Percentiles rank a stretch among this genome's conserved stretches.
These are phyloP conservation scores for Archaeoteleia sp. DNA, from an alignment of 2,888 invertebrate genomes.

Conservation along the genomic window DNA sequence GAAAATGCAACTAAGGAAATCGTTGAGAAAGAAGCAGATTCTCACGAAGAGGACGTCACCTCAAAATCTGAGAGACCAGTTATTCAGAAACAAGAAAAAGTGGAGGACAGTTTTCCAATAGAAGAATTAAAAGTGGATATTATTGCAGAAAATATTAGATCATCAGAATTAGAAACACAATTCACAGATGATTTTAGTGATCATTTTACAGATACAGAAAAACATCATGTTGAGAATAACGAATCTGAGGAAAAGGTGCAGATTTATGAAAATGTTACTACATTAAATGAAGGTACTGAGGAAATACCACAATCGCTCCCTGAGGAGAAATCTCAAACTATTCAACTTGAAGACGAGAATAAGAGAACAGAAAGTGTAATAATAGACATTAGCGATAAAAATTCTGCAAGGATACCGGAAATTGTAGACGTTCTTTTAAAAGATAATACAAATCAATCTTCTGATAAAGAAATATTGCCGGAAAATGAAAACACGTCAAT, in stretches of 20 bases:
- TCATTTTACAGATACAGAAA: not conserved
- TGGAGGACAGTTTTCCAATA: constrained; percentile 21
- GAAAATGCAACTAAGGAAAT: not conserved
- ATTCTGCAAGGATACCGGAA: no score
- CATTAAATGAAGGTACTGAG: not conserved
- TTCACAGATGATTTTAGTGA: constrained; percentile 39
- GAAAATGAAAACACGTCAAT: no score
- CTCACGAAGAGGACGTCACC: constrained; percentile 10
- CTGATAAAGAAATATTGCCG: no score
- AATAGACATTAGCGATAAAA: no score
- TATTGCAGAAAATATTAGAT: not conserved
- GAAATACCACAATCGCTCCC: no score
- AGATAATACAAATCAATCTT: no score
- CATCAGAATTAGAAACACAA: constrained; percentile 17
- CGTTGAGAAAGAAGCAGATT: not conserved
- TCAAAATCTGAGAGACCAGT: constrained; percentile 23
- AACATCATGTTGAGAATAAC: not conserved
- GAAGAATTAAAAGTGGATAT: constrained; percentile 8
- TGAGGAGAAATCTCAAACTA: not conserved
- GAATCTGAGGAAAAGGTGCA: not conserved
- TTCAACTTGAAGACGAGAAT: no score
- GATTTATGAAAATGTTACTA: constrained; percentile 1
- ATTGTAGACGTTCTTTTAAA: no score
- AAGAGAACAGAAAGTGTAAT: no score
- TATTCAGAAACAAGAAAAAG: constrained; percentile 41